Percentiles rank a stretch among this genome's conserved stretches.
Conservation (phyloP, 2,888 invertebrate genomes). For the Plagiodera versicolora region DNA sequence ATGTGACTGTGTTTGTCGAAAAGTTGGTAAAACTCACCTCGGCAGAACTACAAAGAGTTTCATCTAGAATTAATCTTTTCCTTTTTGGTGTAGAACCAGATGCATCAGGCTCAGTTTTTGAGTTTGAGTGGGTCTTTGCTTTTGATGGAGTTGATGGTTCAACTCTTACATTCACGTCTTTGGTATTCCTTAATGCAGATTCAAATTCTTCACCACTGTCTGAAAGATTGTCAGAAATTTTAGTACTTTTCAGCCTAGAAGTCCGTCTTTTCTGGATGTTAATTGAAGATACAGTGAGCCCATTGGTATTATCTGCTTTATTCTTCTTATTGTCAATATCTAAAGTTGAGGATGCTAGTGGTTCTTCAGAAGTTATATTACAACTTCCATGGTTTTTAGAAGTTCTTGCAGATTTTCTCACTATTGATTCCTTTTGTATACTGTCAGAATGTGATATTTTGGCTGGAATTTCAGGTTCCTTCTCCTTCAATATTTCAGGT, state of each 20-base stretch:
- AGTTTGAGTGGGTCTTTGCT: neutral
- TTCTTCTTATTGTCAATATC: neutral
- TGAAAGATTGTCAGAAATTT: neutral
- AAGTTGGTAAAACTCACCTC: slow-evolving; percentile 22
- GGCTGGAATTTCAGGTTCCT: neutral
- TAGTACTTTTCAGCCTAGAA: neutral
- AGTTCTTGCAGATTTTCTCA: neutral
- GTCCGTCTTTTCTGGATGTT: neutral
- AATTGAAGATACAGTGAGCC: neutral
- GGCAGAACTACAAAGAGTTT: slow-evolving; percentile 23
- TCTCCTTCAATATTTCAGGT: slow-evolving; percentile 2
- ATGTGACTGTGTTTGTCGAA: neutral
- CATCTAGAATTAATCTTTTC: neutral
- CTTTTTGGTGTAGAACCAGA: neutral
- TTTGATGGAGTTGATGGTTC: neutral
- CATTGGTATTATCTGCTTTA: neutral
- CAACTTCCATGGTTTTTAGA: neutral
- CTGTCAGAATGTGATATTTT: neutral
- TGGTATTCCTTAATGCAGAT: neutral
- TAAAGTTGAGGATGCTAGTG: neutral
- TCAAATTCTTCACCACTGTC: neutral
- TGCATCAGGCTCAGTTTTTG: neutral
- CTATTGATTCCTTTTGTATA: neutral
- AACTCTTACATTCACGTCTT: neutral
- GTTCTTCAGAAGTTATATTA: neutral